Percentiles rank a stretch among this genome's conserved stretches.
phyloP scores from a whole-genome alignment of 2,888 invertebrate species.

The Willowsia nigromaculata region DNA sequence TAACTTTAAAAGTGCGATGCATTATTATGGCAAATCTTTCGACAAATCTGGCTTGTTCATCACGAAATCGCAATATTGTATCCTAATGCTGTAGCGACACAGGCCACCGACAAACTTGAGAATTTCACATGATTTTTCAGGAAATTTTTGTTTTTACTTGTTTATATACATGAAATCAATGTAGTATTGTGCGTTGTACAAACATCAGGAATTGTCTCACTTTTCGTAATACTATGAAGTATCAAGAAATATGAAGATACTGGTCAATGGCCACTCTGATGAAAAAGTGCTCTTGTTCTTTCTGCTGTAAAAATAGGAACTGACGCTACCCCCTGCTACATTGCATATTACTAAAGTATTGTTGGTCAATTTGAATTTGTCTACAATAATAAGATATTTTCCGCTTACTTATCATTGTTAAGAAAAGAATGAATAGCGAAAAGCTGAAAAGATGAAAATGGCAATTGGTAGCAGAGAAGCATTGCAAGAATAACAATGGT shows the following conservation, averaged over 20 bases:
- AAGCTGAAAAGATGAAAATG: slow-evolving; percentile 13
- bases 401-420: slow-evolving; percentile 4
- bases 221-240: not conserved
- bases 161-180: not conserved
- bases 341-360: not conserved
- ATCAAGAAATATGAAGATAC: not conserved
- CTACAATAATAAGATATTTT: slow-evolving; percentile 24
- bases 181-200: not conserved
- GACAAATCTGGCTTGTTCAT: slow-evolving; percentile 48
- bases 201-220: not conserved
- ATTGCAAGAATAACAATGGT: slow-evolving; percentile 15
- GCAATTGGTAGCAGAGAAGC: not conserved
- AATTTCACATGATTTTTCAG: not conserved
- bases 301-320: not conserved
- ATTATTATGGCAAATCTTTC: slow-evolving; percentile 35
- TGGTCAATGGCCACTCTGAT: slow-evolving; percentile 15
- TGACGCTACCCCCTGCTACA: not conserved
- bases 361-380: slow-evolving; percentile 28
- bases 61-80: slow-evolving; percentile 46
- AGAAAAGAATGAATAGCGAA: not conserved
- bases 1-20: slow-evolving; percentile 21
- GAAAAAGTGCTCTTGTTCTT: not conserved
- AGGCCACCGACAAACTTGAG: not conserved
- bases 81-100: not conserved
- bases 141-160: not conserved